Percentiles rank a stretch among this genome's conserved stretches.
Evolutionary conservation across 2,113 vertebrate species (phyloP).

Genomic region (Zapus hudsonius): DNA sequence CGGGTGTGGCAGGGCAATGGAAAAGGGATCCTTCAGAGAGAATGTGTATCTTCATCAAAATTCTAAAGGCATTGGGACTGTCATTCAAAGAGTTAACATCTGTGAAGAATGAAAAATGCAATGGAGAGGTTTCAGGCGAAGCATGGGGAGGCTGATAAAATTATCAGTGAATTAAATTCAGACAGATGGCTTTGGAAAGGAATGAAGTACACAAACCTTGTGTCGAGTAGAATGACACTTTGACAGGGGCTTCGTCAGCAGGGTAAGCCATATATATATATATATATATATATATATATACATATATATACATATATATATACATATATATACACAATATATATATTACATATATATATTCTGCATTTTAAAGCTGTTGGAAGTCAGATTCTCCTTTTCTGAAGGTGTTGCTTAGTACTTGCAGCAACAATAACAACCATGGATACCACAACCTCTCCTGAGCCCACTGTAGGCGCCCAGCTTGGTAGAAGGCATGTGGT

Average conservation of each 20-base stretch:
- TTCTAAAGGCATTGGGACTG: constrained; percentile 64
- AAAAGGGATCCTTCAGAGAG: not conserved
- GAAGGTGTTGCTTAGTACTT: constrained; percentile 25
- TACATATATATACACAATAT: too few species aligned
- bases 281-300: too few species aligned
- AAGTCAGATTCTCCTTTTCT: constrained; percentile 50
- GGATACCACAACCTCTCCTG: not conserved
- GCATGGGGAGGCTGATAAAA: constrained; percentile 81
- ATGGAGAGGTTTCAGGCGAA: constrained; percentile 79
- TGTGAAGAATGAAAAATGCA: constrained; percentile 75
- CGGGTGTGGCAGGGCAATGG: accelerated
- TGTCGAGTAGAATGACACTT: constrained; percentile 59
- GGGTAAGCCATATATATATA: too few species aligned
- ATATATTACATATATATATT: too few species aligned
- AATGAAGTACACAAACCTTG: constrained; percentile 70
- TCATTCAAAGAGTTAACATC: constrained; percentile 80
- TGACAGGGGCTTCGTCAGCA: constrained; percentile 74
- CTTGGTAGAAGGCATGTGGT: not conserved
- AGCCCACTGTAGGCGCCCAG: not conserved
- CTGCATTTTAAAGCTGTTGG: constrained; percentile 60
- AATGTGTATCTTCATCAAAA: constrained; percentile 58
- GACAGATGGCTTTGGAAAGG: constrained; percentile 79
- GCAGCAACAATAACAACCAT: not conserved
- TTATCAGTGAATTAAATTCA: constrained; percentile 81
- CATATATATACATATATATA: too few species aligned